A percentile compares a stretch with the other conserved stretches of the same genome.
phyloP scores from a whole-genome alignment of 2,888 invertebrate genomes.

The Stenchaetothrips biformis region DNA sequence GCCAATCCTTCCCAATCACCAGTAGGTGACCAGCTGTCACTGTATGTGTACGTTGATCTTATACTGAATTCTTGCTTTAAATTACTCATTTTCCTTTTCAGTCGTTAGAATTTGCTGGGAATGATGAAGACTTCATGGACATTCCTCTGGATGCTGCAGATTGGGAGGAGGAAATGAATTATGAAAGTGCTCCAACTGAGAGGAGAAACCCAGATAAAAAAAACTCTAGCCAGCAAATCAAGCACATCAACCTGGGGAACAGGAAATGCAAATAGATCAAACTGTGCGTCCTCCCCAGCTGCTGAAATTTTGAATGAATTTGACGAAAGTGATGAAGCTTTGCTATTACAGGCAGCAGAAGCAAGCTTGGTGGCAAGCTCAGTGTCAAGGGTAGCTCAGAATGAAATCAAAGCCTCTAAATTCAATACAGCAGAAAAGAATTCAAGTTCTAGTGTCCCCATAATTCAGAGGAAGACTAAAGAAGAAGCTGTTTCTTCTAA shows the following conservation, averaged over 20 bases:
- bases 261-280: too few relatives aligned
- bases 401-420: too few relatives aligned
- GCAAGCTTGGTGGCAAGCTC: not conserved
- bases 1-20: constrained; percentile 18
- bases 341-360: not conserved
- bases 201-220: too few relatives aligned
- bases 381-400: too few relatives aligned
- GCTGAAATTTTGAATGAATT: constrained; percentile 39
- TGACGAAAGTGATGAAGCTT: constrained; percentile 39
- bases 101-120: not conserved
- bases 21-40: not conserved
- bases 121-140: constrained; percentile 40
- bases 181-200: constrained; percentile 1
- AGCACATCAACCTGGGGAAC: too few relatives aligned
- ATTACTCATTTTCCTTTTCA: not conserved
- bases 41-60: not conserved
- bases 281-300: not conserved
- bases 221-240: constrained; percentile 17
- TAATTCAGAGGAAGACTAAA: constrained; percentile 28
- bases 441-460: too few relatives aligned
- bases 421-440: too few relatives aligned
- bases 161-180: constrained; percentile 35
- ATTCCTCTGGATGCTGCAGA: constrained; percentile 35
- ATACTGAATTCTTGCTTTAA: not conserved
- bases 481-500: not conserved